Evolutionary conservation across 2,113 vertebrate genomes (phyloP).

Genomic region (Mystacornis crossleyi): DNA sequence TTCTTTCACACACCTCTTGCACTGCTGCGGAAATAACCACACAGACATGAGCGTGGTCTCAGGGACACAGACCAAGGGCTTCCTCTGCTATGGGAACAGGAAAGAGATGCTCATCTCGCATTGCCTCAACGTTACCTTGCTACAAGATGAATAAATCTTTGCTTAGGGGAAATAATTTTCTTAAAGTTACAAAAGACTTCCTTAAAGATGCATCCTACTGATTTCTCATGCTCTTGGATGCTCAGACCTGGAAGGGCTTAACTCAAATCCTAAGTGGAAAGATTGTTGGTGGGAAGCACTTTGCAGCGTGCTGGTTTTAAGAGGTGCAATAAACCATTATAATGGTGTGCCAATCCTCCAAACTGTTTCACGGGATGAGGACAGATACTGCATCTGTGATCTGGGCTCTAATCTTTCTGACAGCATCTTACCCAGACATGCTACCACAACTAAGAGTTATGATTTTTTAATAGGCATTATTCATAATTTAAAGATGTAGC

Average conservation of each 20-base stretch:
- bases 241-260: neutral
- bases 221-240: neutral
- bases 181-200: neutral
- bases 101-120: rapidly evolving
- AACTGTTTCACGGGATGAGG: neutral
- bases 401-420: neutral
- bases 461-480: conserved; percentile 7
- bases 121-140: neutral
- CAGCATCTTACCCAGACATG: neutral
- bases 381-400: neutral
- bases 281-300: neutral
- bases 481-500: conserved; percentile 8
- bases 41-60: rapidly evolving
- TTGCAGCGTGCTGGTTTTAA: neutral
- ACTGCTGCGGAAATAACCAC: neutral
- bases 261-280: neutral
- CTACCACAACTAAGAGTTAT: neutral
- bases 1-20: neutral
- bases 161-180: neutral
- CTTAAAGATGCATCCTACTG: neutral
- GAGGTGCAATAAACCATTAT: neutral
- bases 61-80: neutral
- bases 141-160: neutral
- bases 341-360: neutral
- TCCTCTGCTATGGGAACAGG: neutral